Base-by-base conservation (phyloP, 2,797 vertebrate genomes). In the Urosaurus nigricauda region DNA sequence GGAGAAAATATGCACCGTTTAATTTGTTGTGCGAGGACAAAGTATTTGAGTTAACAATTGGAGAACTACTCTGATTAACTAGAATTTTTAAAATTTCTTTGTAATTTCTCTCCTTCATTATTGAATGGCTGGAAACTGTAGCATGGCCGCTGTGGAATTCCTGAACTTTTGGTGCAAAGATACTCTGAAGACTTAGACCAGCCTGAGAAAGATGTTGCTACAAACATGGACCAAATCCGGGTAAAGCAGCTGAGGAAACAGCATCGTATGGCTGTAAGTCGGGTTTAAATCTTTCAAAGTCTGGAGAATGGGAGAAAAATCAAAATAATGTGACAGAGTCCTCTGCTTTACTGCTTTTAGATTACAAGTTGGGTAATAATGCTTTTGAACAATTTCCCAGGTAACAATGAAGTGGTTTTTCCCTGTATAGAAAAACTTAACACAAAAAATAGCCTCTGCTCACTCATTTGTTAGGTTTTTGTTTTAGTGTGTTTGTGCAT, bases 181-280 rank as follows among this genome's bases (percentile, higher is more conserved):
- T 99, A 99, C 77, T 97, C 98, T 0, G 98, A 99, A 93, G 99
- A 99, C 92, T 89, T 99, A 90, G 98, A 97, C 65, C 98, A 98
- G 93, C 96, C 98, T 0, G 97, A 96, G 91, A 98, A 98, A 95
- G 98, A 98, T 1, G 95, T 99, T 79, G 98, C 98, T 56, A 94
- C 97, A 91, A 96, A 95, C 92, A 96, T 99, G 98, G 99, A 99
- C 96, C 98, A 98, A 96, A 97, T 99, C 92, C 96, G 99, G 51
- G 98, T 99, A 93, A 98, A 97, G 95, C 98, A 98, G 90, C 97
- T 99, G 24, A 98, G 98, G 68, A 99, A 98, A 95, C 98, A 99
- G 91, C 99, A 99, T 94, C 98, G 99, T 91, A 99, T 99, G 99
- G 99, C 99, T 84, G 99, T 99, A 96, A 98, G 98, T 95, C 84